Evolutionary conservation across 2,888 invertebrate species (phyloP).

Genomic region (Polietes domitor): DNA sequence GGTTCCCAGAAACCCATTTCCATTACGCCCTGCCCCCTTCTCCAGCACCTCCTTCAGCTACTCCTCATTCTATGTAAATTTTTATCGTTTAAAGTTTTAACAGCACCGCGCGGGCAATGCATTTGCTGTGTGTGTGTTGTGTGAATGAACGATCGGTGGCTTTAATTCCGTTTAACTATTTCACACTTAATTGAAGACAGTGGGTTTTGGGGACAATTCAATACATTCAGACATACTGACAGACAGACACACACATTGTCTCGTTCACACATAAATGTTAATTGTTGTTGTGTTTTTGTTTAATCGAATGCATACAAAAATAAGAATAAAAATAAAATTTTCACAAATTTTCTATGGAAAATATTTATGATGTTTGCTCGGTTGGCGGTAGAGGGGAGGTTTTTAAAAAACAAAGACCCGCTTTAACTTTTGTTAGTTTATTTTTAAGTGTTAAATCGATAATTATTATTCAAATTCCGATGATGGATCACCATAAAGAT

Average conservation of each 20-base stretch:
- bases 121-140: neutral
- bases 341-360: constrained; percentile 11
- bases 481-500: no score
- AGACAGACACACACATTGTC: no score
- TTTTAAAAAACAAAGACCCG: no score
- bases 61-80: neutral
- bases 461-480: no score
- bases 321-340: constrained; percentile 10
- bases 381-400: no score
- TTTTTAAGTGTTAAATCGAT: no score
- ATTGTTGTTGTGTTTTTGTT: neutral
- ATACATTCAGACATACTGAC: neutral
- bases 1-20: constrained; percentile 8
- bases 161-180: constrained; percentile 31
- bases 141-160: neutral
- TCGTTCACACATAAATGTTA: constrained; percentile 20
- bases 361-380: neutral
- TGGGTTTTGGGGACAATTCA: constrained; percentile 45
- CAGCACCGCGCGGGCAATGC: neutral
- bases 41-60: no score
- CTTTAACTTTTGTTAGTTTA: no score
- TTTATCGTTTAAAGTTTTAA: neutral
- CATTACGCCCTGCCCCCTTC: no score
- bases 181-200: constrained; percentile 50
- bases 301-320: neutral